Evolutionary conservation across 2,113 vertebrate species (phyloP).

Genomic region (Mustelus asterias): DNA sequence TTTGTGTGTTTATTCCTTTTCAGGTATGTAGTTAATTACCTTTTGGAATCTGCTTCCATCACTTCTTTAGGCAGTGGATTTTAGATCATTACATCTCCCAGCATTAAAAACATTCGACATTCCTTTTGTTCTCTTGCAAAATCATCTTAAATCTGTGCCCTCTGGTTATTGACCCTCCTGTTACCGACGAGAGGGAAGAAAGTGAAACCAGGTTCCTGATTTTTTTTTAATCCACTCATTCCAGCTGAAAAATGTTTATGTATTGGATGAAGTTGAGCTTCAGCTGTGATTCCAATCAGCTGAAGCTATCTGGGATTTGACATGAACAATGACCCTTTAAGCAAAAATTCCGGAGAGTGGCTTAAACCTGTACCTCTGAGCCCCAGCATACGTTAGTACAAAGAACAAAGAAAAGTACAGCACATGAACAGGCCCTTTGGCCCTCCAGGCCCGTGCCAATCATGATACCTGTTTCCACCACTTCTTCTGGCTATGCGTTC

Average conservation of each 20-base stretch:
- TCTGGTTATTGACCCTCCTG: not conserved
- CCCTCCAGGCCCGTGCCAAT: too few relatives aligned
- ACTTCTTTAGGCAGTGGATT: not conserved
- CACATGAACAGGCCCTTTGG: too few relatives aligned
- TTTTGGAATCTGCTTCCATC: constrained; percentile 1
- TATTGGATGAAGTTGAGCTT: not conserved
- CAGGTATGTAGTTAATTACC: not conserved
- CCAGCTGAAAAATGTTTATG: not conserved
- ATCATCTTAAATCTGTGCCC: not conserved
- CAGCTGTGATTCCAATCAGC: not conserved
- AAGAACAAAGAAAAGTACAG: too few relatives aligned
- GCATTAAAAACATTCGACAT: not conserved
- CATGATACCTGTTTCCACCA: too few relatives aligned
- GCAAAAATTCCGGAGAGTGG: not conserved
- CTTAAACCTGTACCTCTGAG: not conserved
- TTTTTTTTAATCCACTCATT: not conserved
- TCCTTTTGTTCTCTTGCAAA: not conserved
- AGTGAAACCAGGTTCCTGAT: not conserved
- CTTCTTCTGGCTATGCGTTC: too few relatives aligned
- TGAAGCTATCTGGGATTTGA: not conserved
- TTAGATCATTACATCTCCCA: not conserved
- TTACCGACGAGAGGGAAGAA: not conserved
- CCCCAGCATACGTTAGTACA: not conserved
- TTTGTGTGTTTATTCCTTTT: not conserved
- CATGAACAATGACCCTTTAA: not conserved